Evolutionary conservation across 2,888 invertebrate genomes (phyloP), one percentile per base, ranked within the genome.

Genomic region (Dexiosoma caninum): DNA sequence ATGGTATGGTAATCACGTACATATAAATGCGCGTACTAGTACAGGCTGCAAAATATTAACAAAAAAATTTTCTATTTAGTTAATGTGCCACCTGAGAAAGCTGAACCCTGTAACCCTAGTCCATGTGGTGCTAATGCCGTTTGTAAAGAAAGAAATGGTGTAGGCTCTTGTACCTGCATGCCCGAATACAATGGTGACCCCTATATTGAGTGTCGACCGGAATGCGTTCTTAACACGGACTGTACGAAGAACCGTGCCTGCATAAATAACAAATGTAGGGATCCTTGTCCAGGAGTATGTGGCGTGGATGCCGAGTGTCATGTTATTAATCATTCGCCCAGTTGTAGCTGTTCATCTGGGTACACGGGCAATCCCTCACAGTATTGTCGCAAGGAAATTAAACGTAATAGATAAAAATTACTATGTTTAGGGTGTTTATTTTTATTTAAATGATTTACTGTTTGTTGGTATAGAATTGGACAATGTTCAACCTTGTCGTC

Each of bases 111-210:
- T 88, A 94, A 95, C 88, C 96, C 95, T 37, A 95, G 95, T 35
- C 96, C 96, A 2, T 97, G 97, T 87, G 97, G 97, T 32, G 94
- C 95, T 10, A 97, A 97, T 89, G 94, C 97, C 10, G 86, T 95
- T 75, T 97, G 97, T 87, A 95, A 94, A 87, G 96, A 95, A 90
- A 92, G 94, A 84, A 95, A 95, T 88, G 94, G 94, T 35, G 96
- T 95, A 16, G 96, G 96, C 60, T 94, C 96, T 16, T 97, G 97
- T 87, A 92, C 93, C 12, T 97, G 97, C 87, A 90, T 95, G 71
- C 93, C 94, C 10, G 95, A 95, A 87, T 96, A 96, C 89, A 94
- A 94, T 84, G 97, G 97, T 40, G 96, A 97, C 91, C 97, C 97
- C 0, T 96, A 96, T 86, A 93, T 94, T 1, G 95, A 95, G 76